Evolutionary conservation across 2,797 vertebrate species (phyloP), one percentile per base, ranked within the genome.

Genomic region (Acipenser ruthenus): DNA sequence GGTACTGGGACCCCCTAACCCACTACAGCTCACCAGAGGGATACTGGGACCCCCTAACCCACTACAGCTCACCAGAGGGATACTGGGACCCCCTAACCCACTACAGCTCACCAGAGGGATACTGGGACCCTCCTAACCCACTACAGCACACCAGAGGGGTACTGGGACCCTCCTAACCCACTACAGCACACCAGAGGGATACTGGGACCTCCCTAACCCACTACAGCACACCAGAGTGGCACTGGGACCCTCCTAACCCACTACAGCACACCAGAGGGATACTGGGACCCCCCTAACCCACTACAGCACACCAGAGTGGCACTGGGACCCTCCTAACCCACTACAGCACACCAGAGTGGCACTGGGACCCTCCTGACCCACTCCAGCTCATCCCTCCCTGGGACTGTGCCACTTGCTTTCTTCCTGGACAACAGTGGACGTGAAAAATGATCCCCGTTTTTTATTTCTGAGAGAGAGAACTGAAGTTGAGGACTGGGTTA

Each of bases 181-280:
- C 0, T 4, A 23, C 60, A 69, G 49, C 74, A 83, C 73, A 74
- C 75, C 77, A 80, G 74, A 78, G 65, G 37, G 74, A 50, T 70
- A 62, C 23, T 18, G 71, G 0, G 49, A 74, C 67, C 68, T 63
- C n/a, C 72, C 72, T 69, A 65, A 64, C 67, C 65, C 73, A 65
- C 5, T 0, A 71, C 51, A 53, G 51, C 5, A 53, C 51, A 53
- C 51, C 8, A 73, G 76, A 72, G 64, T 69, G 64, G 65, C 74
- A 75, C 63, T 6, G 74, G 70, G 70, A 9, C 69, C 75, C 71
- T 1, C 73, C 63, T 66, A 72, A 70, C 66, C 9, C 13, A 67
- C 0, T 4, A 15, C 60, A 69, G 49, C 23, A 37, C 23, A 37
- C 23, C 23, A 23, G 18, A 18, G 37, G 15, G 60, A 18, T 8